Percentiles rank a stretch among this genome's conserved stretches.
Evolutionary conservation across 2,113 vertebrate genomes (phyloP).

Genomic region (Solea senegalensis): DNA sequence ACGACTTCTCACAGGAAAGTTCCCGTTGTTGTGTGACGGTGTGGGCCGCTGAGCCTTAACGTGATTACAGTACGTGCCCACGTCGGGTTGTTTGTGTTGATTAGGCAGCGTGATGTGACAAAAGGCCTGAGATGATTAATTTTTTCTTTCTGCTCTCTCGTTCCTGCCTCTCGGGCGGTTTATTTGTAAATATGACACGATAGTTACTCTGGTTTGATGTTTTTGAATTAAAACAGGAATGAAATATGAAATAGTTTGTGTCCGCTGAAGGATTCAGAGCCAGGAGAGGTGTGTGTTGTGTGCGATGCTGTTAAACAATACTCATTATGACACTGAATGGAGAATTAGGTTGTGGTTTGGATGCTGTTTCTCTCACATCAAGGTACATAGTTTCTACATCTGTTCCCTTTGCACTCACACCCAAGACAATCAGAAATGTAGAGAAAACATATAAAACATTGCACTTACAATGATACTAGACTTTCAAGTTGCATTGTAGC

Average conservation of each 20-base stretch:
- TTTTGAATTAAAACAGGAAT: slow-evolving; percentile 38
- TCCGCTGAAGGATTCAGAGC: slow-evolving; percentile 30
- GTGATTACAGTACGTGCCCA: slow-evolving; percentile 35
- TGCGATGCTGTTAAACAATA: slow-evolving; percentile 3
- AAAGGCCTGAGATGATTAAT: slow-evolving; percentile 44
- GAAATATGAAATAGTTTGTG: slow-evolving; percentile 27
- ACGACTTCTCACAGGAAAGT: slow-evolving; percentile 58
- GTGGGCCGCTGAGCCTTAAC: slow-evolving; percentile 17
- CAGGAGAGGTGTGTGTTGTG: background rate
- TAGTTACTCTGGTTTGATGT: slow-evolving; percentile 14
- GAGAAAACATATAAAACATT: too few relatives aligned
- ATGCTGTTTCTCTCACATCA: slow-evolving; percentile 12
- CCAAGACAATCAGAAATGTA: too few relatives aligned
- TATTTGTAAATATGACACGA: slow-evolving; percentile 37
- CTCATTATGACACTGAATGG: slow-evolving; percentile 26
- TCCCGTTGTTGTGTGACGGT: slow-evolving; percentile 42
- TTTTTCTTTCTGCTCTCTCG: slow-evolving; percentile 22
- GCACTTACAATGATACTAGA: too few relatives aligned
- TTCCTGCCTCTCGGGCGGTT: slow-evolving; percentile 12
- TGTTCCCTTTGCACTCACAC: background rate
- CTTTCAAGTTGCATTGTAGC: too few relatives aligned
- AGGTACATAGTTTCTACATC: background rate
- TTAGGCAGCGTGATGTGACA: slow-evolving; percentile 22
- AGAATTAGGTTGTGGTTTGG: slow-evolving; percentile 15
- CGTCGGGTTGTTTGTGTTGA: slow-evolving; percentile 55